Evolutionary conservation across 2,113 vertebrate genomes (phyloP), one percentile per base, ranked within the genome.

Genomic region (Sisor rabdophorus): DNA sequence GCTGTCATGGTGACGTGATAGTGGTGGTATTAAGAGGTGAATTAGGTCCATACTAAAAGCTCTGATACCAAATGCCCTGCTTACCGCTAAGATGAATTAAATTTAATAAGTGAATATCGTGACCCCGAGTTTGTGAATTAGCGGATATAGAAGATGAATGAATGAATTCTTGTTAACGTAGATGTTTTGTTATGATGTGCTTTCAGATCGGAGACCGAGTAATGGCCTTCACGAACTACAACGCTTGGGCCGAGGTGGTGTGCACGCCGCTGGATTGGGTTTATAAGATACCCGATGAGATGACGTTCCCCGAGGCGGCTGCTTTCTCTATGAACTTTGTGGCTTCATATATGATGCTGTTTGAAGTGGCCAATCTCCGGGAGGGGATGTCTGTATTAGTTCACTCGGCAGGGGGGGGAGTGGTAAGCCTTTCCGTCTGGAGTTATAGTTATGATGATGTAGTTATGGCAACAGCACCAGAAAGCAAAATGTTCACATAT

Each of bases 351-450:
- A 94, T 98, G 94, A 98, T 99, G 96, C 93, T 99, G 52, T 99
- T 99, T 80, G 95, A 99, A 88, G 93, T 99, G 1, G 96, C 96
- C 79, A 98, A 95, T 88, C 93, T 99, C 64, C 89, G 93, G 78
- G 95, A 96, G 86, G 97, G 96, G 54, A 99, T 99, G 97, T 98
- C 96, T 6, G 97, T 99, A 82, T 90, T 99, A 56, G 94, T 99
- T 40, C 97, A 98, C 85, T 98, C 97, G 0, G 97, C 95, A 16
- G 97, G 97, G 10, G 97, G 97, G 1, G 96, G 94, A 0, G 95
- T 99, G 91, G 97, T 99, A 91, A 96, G 91, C 87, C 26, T 20
- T 48, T 56, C 59, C 44, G 58, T 64, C 59, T 40, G 17, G 36
- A 24, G 50, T 72, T 36, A 20, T 52, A 64, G 20, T 63, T 63